phyloP scores from a whole-genome alignment of 2,888 invertebrate genomes.

The Argyresthia goedartella region DNA sequence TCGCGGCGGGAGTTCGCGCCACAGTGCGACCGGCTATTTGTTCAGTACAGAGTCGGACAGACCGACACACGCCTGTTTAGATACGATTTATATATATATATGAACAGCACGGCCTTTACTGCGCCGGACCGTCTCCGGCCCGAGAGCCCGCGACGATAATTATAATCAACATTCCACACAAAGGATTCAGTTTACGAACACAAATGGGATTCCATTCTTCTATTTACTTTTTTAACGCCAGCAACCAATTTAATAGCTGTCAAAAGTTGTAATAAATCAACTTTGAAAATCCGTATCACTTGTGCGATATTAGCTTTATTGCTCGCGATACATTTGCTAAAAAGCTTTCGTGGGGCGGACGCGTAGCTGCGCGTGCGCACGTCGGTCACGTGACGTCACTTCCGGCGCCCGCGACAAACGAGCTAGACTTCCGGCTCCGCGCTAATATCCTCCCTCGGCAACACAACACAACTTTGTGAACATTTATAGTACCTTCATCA shows the following conservation, averaged over 20 bases:
- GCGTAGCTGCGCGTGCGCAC: constrained; percentile 5
- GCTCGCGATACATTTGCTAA: constrained; percentile 2
- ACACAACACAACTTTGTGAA: no score
- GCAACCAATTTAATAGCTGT: no score
- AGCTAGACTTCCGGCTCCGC: constrained; percentile 6
- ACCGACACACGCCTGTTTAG: background rate
- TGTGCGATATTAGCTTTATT: background rate
- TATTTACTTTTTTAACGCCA: no score
- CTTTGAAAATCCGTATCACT: background rate
- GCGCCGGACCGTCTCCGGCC: background rate
- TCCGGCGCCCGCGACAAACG: constrained; percentile 8
- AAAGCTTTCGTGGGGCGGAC: constrained; percentile 1
- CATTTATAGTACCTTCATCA: no score
- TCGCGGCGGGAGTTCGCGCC: constrained; percentile 7
- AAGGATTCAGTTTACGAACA: background rate
- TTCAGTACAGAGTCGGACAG: background rate
- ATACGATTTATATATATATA: constrained; percentile 2
- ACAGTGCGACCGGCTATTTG: background rate
- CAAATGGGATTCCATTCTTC: no score
- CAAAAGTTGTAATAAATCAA: background rate
- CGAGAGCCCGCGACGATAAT: no score
- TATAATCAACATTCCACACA: constrained; percentile 5
- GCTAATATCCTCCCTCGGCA: no score
- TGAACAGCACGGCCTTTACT: constrained; percentile 6
- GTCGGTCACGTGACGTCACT: constrained; percentile 4